phyloP scores from a whole-genome alignment of 2,888 invertebrate genomes.

The Callimorpha dominula region DNA sequence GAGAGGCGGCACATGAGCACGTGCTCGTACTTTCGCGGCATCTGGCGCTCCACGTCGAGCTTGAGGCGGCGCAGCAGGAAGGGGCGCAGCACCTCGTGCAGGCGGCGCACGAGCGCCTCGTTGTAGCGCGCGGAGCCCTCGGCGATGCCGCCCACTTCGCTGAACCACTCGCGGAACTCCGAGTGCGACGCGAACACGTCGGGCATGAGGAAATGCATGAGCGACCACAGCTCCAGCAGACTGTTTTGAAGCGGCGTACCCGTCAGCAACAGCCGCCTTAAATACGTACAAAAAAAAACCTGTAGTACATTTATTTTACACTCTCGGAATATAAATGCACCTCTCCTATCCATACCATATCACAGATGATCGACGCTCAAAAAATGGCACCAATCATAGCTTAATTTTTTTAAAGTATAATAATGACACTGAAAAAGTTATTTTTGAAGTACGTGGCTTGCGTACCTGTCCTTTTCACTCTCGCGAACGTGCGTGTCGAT shows the following conservation, averaged over 20 bases:
- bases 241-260: conserved; percentile 99
- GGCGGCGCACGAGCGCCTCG: conserved; percentile 73
- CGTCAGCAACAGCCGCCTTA: conserved; percentile 94
- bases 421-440: too few species aligned
- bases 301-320: too few species aligned
- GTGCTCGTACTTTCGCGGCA: conserved; percentile 98
- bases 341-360: too few species aligned
- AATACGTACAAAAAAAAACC: conserved; percentile 40
- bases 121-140: conserved; percentile 65
- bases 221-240: conserved; percentile 98
- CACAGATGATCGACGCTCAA: too few species aligned
- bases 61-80: conserved; percentile 97
- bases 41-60: conserved; percentile 98
- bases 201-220: conserved; percentile 99
- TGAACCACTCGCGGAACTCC: conserved; percentile 99
- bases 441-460: too few species aligned
- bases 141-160: conserved; percentile 92
- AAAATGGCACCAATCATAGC: too few species aligned
- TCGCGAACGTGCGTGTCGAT: too few species aligned
- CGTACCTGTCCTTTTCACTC: too few species aligned
- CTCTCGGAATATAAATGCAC: too few species aligned
- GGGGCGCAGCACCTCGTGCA: conserved; percentile 92
- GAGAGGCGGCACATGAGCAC: conserved; percentile 97
- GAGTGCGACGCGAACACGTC: conserved; percentile 98
- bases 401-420: too few species aligned